Evolutionary conservation across 2,888 invertebrate species (phyloP).

Genomic region (Oscheius myriophilus): DNA sequence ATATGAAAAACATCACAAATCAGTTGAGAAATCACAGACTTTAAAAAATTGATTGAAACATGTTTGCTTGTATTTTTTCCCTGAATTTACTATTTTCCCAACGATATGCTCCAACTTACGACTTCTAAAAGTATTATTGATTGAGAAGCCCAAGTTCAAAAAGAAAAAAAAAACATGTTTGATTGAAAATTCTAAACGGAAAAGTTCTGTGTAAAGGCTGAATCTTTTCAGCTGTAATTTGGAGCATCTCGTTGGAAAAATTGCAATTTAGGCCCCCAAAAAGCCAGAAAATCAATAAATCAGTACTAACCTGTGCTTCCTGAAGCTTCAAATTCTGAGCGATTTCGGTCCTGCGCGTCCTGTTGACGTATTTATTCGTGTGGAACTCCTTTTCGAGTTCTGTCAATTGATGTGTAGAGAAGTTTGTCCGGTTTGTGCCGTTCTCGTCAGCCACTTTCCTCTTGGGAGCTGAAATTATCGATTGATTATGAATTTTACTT

Average conservation of each 20-base stretch:
- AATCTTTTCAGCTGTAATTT: background rate
- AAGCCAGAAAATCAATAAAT: background rate
- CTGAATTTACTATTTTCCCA: too few species aligned
- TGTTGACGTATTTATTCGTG: constrained; percentile 96
- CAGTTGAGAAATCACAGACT: too few species aligned
- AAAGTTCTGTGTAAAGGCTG: too few species aligned
- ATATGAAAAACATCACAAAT: too few species aligned
- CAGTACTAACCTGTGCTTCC: constrained; percentile 82
- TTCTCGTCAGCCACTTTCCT: constrained; percentile 56
- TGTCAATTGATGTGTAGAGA: constrained; percentile 98
- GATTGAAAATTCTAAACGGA: too few species aligned
- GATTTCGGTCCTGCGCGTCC: constrained; percentile 95
- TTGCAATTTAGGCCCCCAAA: background rate
- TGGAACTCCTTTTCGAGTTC: constrained; percentile 99
- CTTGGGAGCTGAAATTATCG: constrained; percentile 47
- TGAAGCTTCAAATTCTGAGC: constrained; percentile 94
- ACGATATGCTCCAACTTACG: too few species aligned
- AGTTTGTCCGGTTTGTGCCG: constrained; percentile 83
- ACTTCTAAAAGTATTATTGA: too few species aligned
- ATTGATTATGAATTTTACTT: background rate
- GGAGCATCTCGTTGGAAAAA: background rate
- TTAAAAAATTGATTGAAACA: too few species aligned
- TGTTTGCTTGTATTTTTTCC: too few species aligned
- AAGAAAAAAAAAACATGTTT: too few species aligned
- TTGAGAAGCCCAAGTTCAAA: too few species aligned